A percentile compares a stretch with the other conserved stretches of the same genome.
phyloP scores from a whole-genome alignment of 1,140 invertebrate species.

The Caenorhabditis inopinata region DNA sequence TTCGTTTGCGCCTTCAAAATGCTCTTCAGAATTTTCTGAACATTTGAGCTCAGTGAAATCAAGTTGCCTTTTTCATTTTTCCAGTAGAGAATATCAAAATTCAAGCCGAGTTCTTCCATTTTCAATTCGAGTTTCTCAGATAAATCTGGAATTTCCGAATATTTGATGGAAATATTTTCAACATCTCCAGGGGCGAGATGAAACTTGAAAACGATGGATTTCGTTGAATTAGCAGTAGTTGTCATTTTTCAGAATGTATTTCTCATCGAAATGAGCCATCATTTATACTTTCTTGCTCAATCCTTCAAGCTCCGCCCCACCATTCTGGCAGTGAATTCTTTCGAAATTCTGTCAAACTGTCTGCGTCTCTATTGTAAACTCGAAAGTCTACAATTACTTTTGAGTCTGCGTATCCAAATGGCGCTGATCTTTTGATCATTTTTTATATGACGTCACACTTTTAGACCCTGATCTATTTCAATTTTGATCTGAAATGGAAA shows the following conservation, averaged over 20 bases:
- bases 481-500: too few species aligned
- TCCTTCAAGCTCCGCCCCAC: not conserved
- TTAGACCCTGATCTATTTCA: too few species aligned
- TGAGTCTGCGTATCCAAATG: not conserved
- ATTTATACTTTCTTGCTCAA: conserved; percentile 1
- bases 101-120: not conserved
- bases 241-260: conserved; percentile 2
- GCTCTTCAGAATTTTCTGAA: not conserved
- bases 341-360: not conserved
- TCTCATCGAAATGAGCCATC: not conserved
- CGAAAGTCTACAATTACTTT: too few species aligned
- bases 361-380: too few species aligned
- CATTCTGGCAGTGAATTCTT: not conserved
- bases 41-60: not conserved
- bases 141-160: not conserved
- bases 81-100: not conserved
- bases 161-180: not conserved
- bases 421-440: conserved; percentile 32
- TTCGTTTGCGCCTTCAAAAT: not conserved
- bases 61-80: not conserved
- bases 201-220: not conserved
- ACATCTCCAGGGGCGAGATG: not conserved
- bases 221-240: not conserved
- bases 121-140: not conserved
- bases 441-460: too few species aligned